These are phyloP conservation scores for Nudaria mundana DNA, from an alignment of 2,888 invertebrate genomes.

Conservation along the genomic window DNA sequence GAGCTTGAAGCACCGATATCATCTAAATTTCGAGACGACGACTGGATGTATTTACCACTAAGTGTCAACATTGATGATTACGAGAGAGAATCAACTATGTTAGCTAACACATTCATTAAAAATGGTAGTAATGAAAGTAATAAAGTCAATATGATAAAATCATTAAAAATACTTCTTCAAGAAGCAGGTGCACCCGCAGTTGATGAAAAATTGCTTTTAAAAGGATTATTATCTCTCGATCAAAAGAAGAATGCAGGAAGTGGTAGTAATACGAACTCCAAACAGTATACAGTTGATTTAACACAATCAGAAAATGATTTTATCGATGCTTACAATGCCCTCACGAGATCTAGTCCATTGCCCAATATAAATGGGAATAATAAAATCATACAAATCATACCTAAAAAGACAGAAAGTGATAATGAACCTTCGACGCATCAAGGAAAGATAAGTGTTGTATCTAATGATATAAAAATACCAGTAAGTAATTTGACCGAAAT, in stretches of 20 bases:
- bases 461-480: slow-evolving; percentile 1
- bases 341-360: slow-evolving; percentile 65
- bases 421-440: not conserved
- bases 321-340: slow-evolving; percentile 72
- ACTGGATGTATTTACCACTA: slow-evolving; percentile 71
- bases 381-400: slow-evolving; percentile 3
- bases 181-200: slow-evolving; percentile 57
- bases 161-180: slow-evolving; percentile 54
- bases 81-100: slow-evolving; percentile 17
- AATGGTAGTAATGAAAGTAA: slow-evolving; percentile 22
- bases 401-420: not conserved
- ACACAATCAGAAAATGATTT: slow-evolving; percentile 73
- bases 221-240: slow-evolving; percentile 48
- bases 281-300: slow-evolving; percentile 50
- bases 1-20: slow-evolving; percentile 62
- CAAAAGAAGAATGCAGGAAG: slow-evolving; percentile 21
- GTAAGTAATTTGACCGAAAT: not conserved
- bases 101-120: slow-evolving; percentile 12
- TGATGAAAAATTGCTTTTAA: slow-evolving; percentile 57
- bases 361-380: slow-evolving; percentile 47
- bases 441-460: not conserved
- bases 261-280: slow-evolving; percentile 19
- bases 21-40: slow-evolving; percentile 59
- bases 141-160: slow-evolving; percentile 51
- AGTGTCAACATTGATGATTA: slow-evolving; percentile 36